These are phyloP conservation scores for Eptesicus fuscus DNA, from an alignment of 2,113 vertebrate genomes.

Conservation along the genomic window DNA sequence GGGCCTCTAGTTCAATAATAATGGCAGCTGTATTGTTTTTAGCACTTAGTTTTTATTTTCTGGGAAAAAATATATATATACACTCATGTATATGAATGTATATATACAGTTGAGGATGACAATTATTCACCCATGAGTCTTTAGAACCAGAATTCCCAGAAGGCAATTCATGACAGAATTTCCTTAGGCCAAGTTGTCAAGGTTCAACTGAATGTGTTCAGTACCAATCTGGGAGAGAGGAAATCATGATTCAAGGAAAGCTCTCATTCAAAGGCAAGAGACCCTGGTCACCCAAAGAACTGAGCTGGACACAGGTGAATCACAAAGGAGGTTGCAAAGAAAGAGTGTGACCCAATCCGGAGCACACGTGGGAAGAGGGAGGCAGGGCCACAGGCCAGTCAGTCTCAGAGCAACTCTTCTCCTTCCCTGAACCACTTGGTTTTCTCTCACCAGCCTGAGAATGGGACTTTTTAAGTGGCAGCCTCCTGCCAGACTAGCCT, in stretches of 20 bases:
- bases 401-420: background rate
- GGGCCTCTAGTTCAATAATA: background rate
- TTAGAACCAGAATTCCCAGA: background rate
- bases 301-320: background rate
- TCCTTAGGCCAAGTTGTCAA: background rate
- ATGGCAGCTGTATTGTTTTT: background rate
- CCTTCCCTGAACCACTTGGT: background rate
- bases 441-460: background rate
- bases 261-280: background rate
- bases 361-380: fast-evolving
- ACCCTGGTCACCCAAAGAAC: background rate
- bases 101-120: background rate
- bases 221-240: background rate
- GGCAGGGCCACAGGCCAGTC: background rate
- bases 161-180: background rate
- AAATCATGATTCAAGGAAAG: background rate
- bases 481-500: background rate
- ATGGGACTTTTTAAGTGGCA: background rate
- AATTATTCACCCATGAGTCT: background rate
- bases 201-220: background rate
- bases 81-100: background rate
- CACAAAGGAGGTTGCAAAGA: background rate
- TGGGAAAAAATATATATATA: background rate
- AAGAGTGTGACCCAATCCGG: background rate
- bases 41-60: background rate